These are phyloP conservation scores for Leucosticte australis DNA, from an alignment of 2,113 vertebrate species.

Conservation along the genomic window DNA sequence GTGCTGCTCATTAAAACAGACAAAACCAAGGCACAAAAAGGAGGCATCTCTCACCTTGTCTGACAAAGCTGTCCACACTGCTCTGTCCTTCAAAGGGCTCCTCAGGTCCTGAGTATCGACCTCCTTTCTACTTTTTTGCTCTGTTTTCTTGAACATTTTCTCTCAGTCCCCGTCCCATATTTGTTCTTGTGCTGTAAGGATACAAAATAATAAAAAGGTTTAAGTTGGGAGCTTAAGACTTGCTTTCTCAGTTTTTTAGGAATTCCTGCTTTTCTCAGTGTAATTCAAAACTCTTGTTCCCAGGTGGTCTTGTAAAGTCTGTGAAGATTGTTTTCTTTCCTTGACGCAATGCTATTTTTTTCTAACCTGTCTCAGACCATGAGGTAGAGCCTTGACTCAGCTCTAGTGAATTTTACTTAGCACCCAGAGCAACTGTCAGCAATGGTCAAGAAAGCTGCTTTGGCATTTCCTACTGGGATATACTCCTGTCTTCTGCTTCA, in stretches of 20 bases:
- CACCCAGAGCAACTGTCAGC: neutral
- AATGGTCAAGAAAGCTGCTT: neutral
- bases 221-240: neutral
- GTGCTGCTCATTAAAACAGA: neutral
- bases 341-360: neutral
- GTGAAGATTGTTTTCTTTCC: neutral
- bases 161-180: neutral
- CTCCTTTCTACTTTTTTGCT: neutral
- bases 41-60: neutral
- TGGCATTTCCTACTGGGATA: neutral
- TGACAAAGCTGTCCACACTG: neutral
- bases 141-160: neutral
- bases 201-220: neutral
- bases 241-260: neutral
- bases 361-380: neutral
- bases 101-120: rapidly evolving
- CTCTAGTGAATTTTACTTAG: neutral
- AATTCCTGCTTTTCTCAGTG: neutral
- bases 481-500: neutral
- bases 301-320: neutral
- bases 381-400: neutral
- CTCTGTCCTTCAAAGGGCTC: neutral
- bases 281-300: neutral
- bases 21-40: neutral
- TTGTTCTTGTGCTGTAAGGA: neutral